Evolutionary conservation across 2,888 invertebrate species (phyloP).

Genomic region (Dasysyrphus tricinctus): DNA sequence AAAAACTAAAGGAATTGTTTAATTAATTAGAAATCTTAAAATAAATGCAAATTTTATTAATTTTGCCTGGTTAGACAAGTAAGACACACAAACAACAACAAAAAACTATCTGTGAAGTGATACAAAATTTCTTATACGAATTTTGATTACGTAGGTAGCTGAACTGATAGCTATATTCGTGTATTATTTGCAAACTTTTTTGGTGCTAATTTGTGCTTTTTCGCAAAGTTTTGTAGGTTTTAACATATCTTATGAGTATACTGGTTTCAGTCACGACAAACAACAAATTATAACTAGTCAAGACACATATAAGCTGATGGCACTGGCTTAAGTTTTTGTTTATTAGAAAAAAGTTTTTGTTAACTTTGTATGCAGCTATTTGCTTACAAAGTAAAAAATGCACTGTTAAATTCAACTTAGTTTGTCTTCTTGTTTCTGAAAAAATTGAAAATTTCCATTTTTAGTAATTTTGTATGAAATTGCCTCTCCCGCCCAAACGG

Average conservation of each 20-base stretch:
- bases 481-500: no score
- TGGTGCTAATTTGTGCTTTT: constrained; percentile 8
- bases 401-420: no score
- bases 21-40: constrained; percentile 66
- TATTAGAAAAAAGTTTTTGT: no score
- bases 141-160: constrained; percentile 21
- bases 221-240: background rate
- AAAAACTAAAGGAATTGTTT: constrained; percentile 24
- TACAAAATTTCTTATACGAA: constrained; percentile 2
- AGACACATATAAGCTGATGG: no score
- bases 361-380: no score
- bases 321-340: no score
- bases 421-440: no score
- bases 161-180: no score
- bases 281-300: background rate
- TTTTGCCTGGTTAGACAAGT: constrained; percentile 1
- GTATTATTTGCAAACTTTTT: background rate
- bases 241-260: background rate
- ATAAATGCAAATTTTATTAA: constrained; percentile 45
- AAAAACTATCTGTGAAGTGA: background rate
- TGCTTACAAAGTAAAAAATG: no score
- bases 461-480: no score
- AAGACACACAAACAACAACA: background rate
- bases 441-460: no score
- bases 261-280: background rate